These are phyloP conservation scores for Ooceraea biroi DNA, from an alignment of 1,140 invertebrate genomes.

Conservation along the genomic window DNA sequence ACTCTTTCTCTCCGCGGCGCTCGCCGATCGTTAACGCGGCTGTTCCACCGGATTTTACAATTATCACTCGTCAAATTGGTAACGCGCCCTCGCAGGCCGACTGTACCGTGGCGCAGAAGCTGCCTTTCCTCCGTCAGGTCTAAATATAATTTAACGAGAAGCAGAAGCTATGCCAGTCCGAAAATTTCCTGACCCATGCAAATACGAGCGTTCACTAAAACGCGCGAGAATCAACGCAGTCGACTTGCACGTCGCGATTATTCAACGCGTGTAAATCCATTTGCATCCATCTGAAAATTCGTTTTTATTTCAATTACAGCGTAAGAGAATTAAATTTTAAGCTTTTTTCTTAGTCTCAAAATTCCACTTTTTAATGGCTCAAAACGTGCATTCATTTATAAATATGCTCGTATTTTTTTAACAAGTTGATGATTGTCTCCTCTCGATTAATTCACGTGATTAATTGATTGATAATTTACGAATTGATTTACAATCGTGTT, in stretches of 20 bases:
- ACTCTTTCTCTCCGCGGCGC: not conserved
- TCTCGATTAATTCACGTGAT: not conserved
- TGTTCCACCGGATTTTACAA: conserved; percentile 46
- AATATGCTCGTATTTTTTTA: conserved; percentile 13
- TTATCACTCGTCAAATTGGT: conserved; percentile 38
- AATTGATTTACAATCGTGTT: not conserved
- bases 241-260: not conserved
- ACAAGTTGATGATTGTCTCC: no score
- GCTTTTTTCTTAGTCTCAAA: not conserved
- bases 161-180: conserved; percentile 8
- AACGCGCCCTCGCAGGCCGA: conserved; percentile 18
- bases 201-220: conserved; percentile 14
- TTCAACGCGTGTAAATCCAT: not conserved
- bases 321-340: not conserved
- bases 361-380: not conserved
- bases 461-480: not conserved
- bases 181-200: conserved; percentile 52
- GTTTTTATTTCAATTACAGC: not conserved
- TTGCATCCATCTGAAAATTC: not conserved
- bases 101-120: conserved; percentile 14
- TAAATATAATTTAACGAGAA: conserved; percentile 74
- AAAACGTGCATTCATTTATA: not conserved
- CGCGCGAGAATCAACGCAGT: conserved; percentile 6
- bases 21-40: conserved; percentile 29
- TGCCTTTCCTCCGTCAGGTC: conserved; percentile 59